These are phyloP conservation scores for Ctenopoma kingsleyae DNA, from an alignment of 2,797 vertebrate species.

Conservation along the genomic window DNA sequence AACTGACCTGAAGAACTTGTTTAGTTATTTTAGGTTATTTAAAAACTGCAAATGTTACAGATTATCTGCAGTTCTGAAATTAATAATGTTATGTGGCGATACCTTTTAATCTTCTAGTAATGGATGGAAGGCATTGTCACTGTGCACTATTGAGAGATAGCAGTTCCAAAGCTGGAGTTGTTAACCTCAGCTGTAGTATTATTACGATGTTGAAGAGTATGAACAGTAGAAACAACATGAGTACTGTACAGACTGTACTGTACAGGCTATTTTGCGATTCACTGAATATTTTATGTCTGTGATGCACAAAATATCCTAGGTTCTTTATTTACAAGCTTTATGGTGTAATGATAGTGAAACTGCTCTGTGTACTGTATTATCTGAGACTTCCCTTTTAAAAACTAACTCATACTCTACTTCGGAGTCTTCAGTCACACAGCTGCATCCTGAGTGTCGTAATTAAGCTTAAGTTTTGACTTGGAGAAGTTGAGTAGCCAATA, in stretches of 20 bases:
- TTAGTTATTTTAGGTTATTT: not conserved
- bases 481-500: not conserved
- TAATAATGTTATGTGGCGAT: not conserved
- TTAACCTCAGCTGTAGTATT: no score
- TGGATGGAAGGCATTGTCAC: not conserved
- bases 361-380: not conserved
- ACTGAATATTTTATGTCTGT: no score
- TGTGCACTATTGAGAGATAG: conserved; percentile 2
- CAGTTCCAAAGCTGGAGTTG: conserved; percentile 2
- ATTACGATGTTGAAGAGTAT: not conserved
- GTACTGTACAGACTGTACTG: no score
- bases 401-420: not conserved
- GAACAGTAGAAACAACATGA: not conserved
- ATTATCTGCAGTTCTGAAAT: not conserved
- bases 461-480: not conserved
- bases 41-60: not conserved
- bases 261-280: no score
- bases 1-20: not conserved
- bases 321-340: not conserved
- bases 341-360: not conserved
- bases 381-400: not conserved
- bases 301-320: not conserved
- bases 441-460: no score
- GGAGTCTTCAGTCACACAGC: no score
- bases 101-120: no score